Evolutionary conservation across 2,113 vertebrate species (phyloP).

Genomic region (Indicator indicator): DNA sequence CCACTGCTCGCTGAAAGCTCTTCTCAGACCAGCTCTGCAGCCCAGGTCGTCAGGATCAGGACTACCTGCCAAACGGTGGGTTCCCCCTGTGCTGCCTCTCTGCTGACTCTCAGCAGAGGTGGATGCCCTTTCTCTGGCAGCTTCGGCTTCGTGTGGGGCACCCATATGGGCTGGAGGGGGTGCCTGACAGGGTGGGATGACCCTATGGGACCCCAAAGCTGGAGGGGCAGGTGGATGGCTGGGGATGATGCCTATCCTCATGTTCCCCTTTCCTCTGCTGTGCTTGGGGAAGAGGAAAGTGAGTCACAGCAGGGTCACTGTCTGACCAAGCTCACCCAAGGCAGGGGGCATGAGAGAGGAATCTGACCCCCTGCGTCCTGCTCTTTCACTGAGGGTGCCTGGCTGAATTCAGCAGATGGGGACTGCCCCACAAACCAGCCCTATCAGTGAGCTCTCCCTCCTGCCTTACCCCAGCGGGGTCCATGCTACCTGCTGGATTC

Average conservation of each 20-base stretch:
- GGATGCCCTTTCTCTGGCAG: not conserved
- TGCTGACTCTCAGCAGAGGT: not conserved
- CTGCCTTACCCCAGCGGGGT: not conserved
- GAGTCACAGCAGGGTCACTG: rapidly evolving
- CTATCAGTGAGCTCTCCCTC: rapidly evolving
- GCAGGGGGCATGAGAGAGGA: not conserved
- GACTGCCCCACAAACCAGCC: not conserved
- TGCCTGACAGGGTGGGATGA: not conserved
- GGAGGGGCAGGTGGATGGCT: not conserved
- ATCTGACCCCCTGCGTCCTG: not conserved
- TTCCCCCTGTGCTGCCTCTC: not conserved
- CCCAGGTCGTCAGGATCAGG: not conserved
- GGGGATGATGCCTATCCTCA: not conserved
- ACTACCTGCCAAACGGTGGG: slow-evolving; percentile 33
- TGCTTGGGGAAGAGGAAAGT: not conserved
- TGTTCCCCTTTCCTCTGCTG: not conserved
- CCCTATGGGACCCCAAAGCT: not conserved
- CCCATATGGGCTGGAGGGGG: not conserved
- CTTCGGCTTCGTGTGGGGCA: not conserved
- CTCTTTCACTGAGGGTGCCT: not conserved
- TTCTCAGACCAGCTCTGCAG: not conserved
- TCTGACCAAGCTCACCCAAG: not conserved
- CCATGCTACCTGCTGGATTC: not conserved
- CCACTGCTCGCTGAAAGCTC: not conserved
- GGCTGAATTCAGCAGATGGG: not conserved